A percentile compares a stretch with the other conserved stretches of the same genome.
Conservation (phyloP, 2,113 vertebrate species). For the Peucedramus taeniatus region DNA sequence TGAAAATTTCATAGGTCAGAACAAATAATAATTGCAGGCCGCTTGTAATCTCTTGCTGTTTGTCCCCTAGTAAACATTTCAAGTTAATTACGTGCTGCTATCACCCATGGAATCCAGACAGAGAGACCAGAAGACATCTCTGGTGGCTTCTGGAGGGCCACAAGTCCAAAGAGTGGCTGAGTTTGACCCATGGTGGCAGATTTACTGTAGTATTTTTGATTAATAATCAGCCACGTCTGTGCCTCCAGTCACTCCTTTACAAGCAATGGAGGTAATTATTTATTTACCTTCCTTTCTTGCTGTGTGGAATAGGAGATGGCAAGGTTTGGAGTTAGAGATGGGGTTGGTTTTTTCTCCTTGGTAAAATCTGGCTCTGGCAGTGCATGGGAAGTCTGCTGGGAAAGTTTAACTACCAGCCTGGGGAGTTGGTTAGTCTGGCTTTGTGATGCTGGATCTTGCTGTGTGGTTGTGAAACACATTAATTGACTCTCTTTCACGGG, state of each 20-base stretch:
- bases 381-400: not conserved
- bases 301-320: not conserved
- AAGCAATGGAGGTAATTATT: not conserved
- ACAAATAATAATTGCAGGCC: not conserved
- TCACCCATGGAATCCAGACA: accelerated
- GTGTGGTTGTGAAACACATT: not conserved
- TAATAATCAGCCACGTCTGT: not conserved
- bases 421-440: not conserved
- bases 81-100: not conserved
- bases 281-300: not conserved
- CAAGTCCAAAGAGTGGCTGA: not conserved
- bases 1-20: not conserved
- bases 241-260: not conserved
- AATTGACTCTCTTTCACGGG: not conserved
- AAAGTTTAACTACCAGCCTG: not conserved
- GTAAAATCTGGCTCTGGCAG: not conserved
- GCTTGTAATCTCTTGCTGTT: not conserved
- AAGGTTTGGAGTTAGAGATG: not conserved
- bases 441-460: not conserved
- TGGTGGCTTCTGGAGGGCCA: not conserved
- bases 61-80: not conserved
- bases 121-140: not conserved
- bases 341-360: not conserved
- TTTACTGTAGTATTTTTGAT: not conserved
- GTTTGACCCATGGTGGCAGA: accelerated